Evolutionary conservation across 2,797 vertebrate genomes (phyloP), one percentile per base, ranked within the genome.

Genomic region (Paramormyrops hopkinsi): DNA sequence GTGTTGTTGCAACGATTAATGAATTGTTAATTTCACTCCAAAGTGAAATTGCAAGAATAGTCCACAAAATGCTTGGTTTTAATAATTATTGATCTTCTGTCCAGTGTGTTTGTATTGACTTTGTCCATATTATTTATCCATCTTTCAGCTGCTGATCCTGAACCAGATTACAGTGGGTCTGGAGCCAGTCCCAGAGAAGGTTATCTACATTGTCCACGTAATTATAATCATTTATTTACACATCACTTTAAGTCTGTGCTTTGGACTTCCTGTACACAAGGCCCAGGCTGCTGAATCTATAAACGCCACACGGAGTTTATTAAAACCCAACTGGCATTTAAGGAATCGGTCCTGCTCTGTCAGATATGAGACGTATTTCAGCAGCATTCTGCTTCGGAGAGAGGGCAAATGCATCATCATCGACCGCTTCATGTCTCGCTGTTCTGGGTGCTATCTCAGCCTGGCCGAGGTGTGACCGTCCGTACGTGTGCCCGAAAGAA

Each of bases 401-500:
- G 83, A 87, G 89, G 41, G 76, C 6, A 69, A 89, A 69, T 69
- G 56, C 44, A 89, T 85, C 87, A 48, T 50, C 59, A 22, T 44
- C 41, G 59, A 14, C 73, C 87, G 53, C 37, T 62, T 90, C 88
- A 73, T 76, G 53, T 85, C 51, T 88, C 48, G 48, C 22, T 14
- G 48, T 33, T 88, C 25, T 65, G 46, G 73, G 46, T 51, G 56
- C 59, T 56, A 22, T 14, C 76, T 53, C 22, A 17, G 37, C 22
- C 59, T 17, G 12, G 73, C 82, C 25, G 88, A 48, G 88, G 88
- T 89, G 90, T 87, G 86, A 90, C 88, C 69, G 73, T 88, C 89
- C 88, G 62, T 79, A 83, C 82, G 88, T 76, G 88, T 86, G 33
- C 48, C 69, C 89, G 33, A 84, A 86, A 62, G 46, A 90, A 33